Base-by-base conservation (phyloP, 1,140 invertebrate genomes). In the Aphaenogaster rudis region DNA sequence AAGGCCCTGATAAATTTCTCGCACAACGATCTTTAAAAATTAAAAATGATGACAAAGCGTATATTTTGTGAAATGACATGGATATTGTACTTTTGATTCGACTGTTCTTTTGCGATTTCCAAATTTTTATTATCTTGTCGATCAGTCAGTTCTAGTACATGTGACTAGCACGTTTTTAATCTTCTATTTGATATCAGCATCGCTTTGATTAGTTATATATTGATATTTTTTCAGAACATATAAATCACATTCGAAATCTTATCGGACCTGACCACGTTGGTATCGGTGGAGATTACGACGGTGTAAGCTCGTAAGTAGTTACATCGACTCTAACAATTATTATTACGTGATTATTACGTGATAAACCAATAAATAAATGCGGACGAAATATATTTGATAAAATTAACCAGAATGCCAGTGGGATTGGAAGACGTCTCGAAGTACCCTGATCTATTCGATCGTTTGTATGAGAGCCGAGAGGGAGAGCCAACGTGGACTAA, bases 401-500 rank as follows among this genome's bases (percentile, higher is more conserved):
- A 84, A 61, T 89, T 74, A 93, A 93, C 76, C 93, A 97, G 95
- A 91, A 96, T 94, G 78, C 97, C 97, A 0, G 88, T 92, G 45
- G 97, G 97, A 42, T 94, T 97, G 67, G 97, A 97, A 90, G 97
- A 97, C 91, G 97, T 97, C 3, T 97, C 97, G 3, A 97, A 96
- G 88, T 97, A 97, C 93, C 97, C 97, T 0, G 95, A 96, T 87
- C 92, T 97, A 64, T 97, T 97, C 90, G 96, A 96, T 81, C 95
- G 96, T 78, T 93, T 97, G 8, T 93, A 95, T 42, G 93, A 95
- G 17, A 93, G 93, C 69, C 77, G 80, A 67, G 63, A 90, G 11
- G 92, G 93, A 45, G 94, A 96, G 42, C 94, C 95, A 69, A 94
- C 93, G 9, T 98, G 97, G 97, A 96, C 95, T 0, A 95, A 96